Base-by-base conservation (phyloP, 2,113 vertebrate species). In the Menidia beryllina region DNA sequence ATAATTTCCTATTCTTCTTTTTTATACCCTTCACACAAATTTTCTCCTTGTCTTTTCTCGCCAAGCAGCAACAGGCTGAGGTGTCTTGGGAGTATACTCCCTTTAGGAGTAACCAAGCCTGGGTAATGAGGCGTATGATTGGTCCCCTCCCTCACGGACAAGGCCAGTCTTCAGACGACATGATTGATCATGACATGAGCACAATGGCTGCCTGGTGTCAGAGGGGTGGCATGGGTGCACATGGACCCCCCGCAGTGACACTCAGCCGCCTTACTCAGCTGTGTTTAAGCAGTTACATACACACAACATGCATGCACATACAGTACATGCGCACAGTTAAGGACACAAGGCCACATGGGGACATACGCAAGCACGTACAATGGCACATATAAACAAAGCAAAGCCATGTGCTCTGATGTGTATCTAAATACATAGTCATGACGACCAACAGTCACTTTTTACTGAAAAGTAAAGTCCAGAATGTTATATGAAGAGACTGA, bases 71-170 rank as follows among this genome's bases (percentile, higher is more conserved):
- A 91, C 90, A 91, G 90, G 86, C 87, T 52, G 84, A 85, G 74
- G 86, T 92, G 87, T 88, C 91, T 85, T 72, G 85, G 81, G 88
- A 91, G 72, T 39, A 66, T 30, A 70, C 79, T 81, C 72, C 25
- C 55, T 58, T 89, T 75, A 84, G 81, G 91, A 93, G 92, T 90
- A 89, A 91, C 92, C 93, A 94, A 94, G 93, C 93, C 81, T 85
- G 92, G 86, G 77, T 94, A 93, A 94, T 94, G 94, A 93, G 91
- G 90, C 92, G 86, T 92, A 88, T 94, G 93, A 95, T 94, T 91
- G 89, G 89, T 89, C 85, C 84, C 92, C 93, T 91, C 93, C 92
- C 88, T 92, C 86, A 69, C 27, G 88, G 89, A 93, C 90, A 93
- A 90, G 91, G 82, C 87, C 53, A 48, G 84, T 88, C 89, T 92